phyloP scores from a whole-genome alignment of 2,113 vertebrate species.

The Sturnus vulgaris region DNA sequence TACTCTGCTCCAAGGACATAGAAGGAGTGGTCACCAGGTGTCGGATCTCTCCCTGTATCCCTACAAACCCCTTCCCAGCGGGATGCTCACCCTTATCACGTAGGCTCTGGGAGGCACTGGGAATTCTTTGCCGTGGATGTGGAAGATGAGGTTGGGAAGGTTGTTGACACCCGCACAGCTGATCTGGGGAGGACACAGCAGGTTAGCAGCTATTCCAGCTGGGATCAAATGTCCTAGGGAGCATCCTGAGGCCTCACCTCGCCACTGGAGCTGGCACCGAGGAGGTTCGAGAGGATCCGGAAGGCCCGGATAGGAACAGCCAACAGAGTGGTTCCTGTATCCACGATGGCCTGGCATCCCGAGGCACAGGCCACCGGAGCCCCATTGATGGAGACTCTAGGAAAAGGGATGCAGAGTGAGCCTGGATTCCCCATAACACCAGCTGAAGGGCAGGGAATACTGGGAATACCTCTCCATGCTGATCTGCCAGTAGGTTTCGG shows the following conservation, averaged over 20 bases:
- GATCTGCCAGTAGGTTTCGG: constrained; percentile 45
- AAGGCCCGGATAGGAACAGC: neutral
- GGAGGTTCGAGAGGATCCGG: accelerated
- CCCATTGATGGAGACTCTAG: accelerated
- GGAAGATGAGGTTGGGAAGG: neutral
- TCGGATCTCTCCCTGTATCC: too few relatives aligned
- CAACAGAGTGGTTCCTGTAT: constrained; percentile 24
- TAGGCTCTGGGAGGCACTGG: neutral
- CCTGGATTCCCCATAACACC: neutral
- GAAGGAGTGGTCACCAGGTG: neutral
- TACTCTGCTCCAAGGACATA: accelerated
- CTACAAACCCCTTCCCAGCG: accelerated
- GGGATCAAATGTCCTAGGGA: neutral
- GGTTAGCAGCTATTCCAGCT: neutral
- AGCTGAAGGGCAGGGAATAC: accelerated
- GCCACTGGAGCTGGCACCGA: accelerated
- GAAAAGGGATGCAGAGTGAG: neutral
- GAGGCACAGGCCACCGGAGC: accelerated
- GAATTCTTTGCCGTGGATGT: neutral
- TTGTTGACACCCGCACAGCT: accelerated
- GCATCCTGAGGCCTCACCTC: neutral
- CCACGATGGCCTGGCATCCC: constrained; percentile 43
- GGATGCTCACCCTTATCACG: neutral
- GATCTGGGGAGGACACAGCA: neutral
- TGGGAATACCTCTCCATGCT: neutral